Conservation (phyloP, 2,888 invertebrate genomes). For the Monopis laevigella region DNA sequence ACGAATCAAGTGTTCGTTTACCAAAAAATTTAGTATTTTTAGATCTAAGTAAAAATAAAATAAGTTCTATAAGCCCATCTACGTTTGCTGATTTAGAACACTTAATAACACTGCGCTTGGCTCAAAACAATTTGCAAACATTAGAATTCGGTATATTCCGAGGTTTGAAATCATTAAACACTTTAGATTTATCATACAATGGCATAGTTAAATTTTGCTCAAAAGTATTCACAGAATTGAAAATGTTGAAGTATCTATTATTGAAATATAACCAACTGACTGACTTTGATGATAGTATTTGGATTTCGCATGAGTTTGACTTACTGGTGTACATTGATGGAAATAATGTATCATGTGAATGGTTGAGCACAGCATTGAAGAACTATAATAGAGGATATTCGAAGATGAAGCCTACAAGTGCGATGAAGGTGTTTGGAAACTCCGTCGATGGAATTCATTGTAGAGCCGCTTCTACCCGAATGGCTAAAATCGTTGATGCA, state of each 20-base stretch:
- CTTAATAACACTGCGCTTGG: conserved; percentile 35
- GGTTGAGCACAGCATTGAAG: conserved; percentile 37
- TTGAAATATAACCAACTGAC: conserved; percentile 35
- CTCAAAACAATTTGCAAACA: conserved; percentile 31
- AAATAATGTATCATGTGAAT: conserved; percentile 43
- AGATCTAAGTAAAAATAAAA: conserved; percentile 39
- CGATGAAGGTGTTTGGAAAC: conserved; percentile 22
- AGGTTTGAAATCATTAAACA: conserved; percentile 29
- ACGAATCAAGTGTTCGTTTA: conserved; percentile 33
- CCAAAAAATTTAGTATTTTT: conserved; percentile 31
- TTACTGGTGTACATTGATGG: conserved; percentile 41
- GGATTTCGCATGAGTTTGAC: conserved; percentile 37
- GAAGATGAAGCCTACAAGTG: conserved; percentile 35
- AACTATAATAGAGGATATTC: conserved; percentile 45
- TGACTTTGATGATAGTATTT: conserved; percentile 34
- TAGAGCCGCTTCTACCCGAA: neutral
- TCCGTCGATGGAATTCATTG: conserved; percentile 50
- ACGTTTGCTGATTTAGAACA: conserved; percentile 31
- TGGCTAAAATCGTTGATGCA: neutral
- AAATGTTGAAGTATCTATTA: conserved; percentile 32
- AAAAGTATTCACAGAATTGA: conserved; percentile 40
- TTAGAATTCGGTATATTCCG: conserved; percentile 44
- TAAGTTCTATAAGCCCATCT: conserved; percentile 35
- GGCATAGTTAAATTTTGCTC: conserved; percentile 36
- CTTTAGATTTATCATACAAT: conserved; percentile 34